Evolutionary conservation across 2,888 invertebrate genomes (phyloP).

Genomic region (Sericinus montela): DNA sequence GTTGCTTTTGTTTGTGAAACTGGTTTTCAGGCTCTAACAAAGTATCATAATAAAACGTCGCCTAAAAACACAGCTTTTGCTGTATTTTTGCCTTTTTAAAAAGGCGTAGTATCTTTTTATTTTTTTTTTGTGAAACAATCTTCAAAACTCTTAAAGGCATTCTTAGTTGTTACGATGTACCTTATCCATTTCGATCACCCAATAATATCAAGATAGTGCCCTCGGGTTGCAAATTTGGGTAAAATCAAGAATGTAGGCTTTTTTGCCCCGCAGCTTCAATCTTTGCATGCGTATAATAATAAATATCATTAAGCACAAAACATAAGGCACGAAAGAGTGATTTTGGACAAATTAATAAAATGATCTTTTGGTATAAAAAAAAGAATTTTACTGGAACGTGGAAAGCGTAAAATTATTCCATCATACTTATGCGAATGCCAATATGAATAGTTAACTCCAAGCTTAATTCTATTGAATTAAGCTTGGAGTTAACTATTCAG

Average conservation of each 20-base stretch:
- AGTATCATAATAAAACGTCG: too few relatives aligned
- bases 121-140: not conserved
- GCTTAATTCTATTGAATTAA: too few relatives aligned
- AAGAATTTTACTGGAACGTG: too few relatives aligned
- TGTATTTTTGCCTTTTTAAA: too few relatives aligned
- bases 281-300: constrained; percentile 51
- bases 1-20: too few relatives aligned
- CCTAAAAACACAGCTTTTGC: too few relatives aligned
- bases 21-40: too few relatives aligned
- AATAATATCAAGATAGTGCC: constrained; percentile 66
- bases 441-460: too few relatives aligned
- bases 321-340: constrained; percentile 58
- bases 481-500: too few relatives aligned
- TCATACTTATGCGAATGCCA: too few relatives aligned
- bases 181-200: constrained; percentile 60
- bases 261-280: constrained; percentile 56
- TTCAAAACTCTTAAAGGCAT: constrained; percentile 34
- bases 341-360: constrained; percentile 23
- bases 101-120: too few relatives aligned
- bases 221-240: constrained; percentile 69
- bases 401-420: too few relatives aligned
- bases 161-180: constrained; percentile 68
- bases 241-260: constrained; percentile 69
- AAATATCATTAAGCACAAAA: constrained; percentile 48
- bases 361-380: not conserved